A percentile compares a stretch with the other conserved stretches of the same genome.
These are phyloP conservation scores for Mimumesa dahlbomi DNA, from an alignment of 2,888 invertebrate genomes.

Conservation along the genomic window DNA sequence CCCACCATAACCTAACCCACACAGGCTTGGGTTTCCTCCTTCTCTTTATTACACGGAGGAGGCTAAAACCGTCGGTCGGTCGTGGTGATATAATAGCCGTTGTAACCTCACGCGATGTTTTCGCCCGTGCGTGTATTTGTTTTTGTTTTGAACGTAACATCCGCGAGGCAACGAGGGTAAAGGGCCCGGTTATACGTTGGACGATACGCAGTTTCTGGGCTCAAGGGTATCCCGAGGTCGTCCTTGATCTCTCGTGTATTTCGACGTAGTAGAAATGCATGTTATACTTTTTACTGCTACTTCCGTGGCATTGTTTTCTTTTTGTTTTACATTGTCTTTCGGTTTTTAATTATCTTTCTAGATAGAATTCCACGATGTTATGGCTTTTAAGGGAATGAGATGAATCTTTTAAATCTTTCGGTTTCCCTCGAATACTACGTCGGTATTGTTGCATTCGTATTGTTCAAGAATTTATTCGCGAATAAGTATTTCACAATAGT, in stretches of 20 bases:
- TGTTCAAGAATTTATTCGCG: no score
- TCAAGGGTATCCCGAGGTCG: constrained; percentile 28
- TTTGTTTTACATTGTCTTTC: neutral
- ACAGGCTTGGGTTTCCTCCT: constrained; percentile 17
- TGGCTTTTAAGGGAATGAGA: no score
- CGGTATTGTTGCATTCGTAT: no score
- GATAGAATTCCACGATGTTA: no score
- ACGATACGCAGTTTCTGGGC: constrained; percentile 18
- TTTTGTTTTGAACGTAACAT: constrained; percentile 40
- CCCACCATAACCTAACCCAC: constrained; percentile 53
- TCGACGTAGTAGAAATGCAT: no score
- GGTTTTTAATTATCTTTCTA: no score
- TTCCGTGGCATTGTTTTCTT: neutral
- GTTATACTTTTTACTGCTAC: no score
- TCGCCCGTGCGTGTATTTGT: constrained; percentile 29
- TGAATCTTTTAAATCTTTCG: no score
- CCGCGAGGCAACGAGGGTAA: no score
- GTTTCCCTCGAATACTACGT: no score
- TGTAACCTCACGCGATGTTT: constrained; percentile 17
- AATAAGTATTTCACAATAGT: no score
- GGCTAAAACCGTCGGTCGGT: constrained; percentile 8
- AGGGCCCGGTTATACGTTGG: neutral
- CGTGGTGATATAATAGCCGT: constrained; percentile 33
- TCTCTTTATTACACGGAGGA: neutral
- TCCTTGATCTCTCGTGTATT: neutral